Conservation (phyloP, 2,113 vertebrate genomes). For the Hippopotamus amphibius region DNA sequence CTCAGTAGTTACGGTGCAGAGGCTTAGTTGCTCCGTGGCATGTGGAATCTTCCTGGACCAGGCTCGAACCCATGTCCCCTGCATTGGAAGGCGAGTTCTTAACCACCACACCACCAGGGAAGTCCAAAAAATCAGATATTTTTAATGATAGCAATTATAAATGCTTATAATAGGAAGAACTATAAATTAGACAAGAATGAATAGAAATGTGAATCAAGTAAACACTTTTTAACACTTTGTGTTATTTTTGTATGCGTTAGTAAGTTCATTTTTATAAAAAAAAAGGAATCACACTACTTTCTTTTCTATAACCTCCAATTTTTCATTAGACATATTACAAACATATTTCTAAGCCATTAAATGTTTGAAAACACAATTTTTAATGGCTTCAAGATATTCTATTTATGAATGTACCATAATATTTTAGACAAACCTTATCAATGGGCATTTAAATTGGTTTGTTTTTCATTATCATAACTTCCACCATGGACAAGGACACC, state of each 20-base stretch:
- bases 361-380: neutral
- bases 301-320: neutral
- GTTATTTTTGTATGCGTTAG: neutral
- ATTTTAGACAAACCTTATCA: slow-evolving; percentile 17
- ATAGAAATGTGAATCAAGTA: neutral
- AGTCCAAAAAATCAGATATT: neutral
- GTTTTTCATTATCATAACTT: neutral
- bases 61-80: no score
- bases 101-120: no score
- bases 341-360: neutral
- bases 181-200: neutral
- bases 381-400: neutral
- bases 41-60: no score
- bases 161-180: neutral
- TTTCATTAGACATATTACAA: neutral
- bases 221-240: neutral
- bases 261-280: neutral
- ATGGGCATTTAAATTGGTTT: neutral
- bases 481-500: neutral
- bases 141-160: slow-evolving; percentile 1
- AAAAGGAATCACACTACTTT: neutral
- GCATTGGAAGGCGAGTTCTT: no score
- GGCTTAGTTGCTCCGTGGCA: no score
- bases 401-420: neutral
- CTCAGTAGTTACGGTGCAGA: no score